Conservation (phyloP, 2,113 vertebrate species). For the Empidonax alnorum region DNA sequence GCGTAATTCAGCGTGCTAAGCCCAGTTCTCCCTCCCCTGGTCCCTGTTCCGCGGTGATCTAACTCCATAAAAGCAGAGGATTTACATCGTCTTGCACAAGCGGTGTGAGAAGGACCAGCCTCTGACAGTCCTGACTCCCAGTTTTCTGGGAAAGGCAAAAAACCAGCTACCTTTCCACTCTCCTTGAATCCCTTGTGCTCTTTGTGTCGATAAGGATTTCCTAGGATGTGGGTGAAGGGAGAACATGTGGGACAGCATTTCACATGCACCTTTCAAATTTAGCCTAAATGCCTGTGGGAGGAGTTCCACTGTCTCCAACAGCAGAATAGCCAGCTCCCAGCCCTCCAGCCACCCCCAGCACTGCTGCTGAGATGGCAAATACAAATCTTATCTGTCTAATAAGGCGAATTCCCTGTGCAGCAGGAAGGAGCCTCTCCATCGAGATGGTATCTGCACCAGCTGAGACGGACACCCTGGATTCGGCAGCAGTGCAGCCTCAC, state of each 20-base stretch:
- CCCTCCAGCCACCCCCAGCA: neutral
- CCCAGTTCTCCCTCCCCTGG: neutral
- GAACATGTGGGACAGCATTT: neutral
- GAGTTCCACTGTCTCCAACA: fast-evolving
- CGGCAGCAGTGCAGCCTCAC: fast-evolving
- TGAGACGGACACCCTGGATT: neutral
- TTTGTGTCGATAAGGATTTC: neutral
- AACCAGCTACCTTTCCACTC: neutral
- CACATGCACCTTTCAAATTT: neutral
- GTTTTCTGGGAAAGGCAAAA: neutral
- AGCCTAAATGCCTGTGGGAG: neutral
- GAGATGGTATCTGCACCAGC: neutral
- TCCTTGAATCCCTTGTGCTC: neutral
- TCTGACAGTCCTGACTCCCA: neutral
- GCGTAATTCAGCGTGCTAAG: neutral
- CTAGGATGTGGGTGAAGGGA: neutral
- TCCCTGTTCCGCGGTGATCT: neutral
- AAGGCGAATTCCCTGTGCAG: fast-evolving
- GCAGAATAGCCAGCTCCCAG: neutral
- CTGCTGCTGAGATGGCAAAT: neutral
- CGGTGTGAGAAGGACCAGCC: neutral
- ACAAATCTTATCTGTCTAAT: slow-evolving; percentile 12
- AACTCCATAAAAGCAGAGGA: neutral
- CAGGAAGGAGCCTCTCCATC: neutral
- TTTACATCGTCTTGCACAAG: neutral